Conservation (phyloP, 1,140 invertebrate genomes). For the Bombus waltoni region DNA sequence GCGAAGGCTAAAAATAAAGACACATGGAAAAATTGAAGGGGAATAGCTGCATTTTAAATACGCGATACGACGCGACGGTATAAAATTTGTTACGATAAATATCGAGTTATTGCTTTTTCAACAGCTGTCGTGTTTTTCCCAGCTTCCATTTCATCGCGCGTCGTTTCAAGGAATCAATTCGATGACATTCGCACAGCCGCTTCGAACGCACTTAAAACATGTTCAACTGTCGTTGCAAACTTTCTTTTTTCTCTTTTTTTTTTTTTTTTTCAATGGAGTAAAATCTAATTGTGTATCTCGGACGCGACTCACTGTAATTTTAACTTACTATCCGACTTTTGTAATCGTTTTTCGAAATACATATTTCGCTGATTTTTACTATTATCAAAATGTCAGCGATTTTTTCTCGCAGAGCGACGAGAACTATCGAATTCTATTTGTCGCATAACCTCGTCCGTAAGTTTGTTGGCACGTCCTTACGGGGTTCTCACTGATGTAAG, state of each 20-base stretch:
- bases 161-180: not conserved
- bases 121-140: not conserved
- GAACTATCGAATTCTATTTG: conserved; percentile 16
- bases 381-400: not conserved
- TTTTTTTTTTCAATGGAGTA: not conserved
- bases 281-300: not conserved
- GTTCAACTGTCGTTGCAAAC: not conserved
- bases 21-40: not conserved
- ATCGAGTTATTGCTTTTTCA: not conserved
- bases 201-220: not conserved
- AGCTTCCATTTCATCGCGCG: no score
- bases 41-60: not conserved
- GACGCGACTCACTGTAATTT: not conserved
- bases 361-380: not conserved
- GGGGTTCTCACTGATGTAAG: not conserved
- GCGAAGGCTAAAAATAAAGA: not conserved
- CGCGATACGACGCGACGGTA: no score
- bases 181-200: not conserved
- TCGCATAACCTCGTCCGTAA: not conserved
- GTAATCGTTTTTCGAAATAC: not conserved
- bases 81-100: not conserved
- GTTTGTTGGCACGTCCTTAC: not conserved
- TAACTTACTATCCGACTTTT: not conserved
- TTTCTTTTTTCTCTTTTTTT: not conserved
- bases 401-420: not conserved